phyloP scores from a whole-genome alignment of 2,113 vertebrate genomes.

The Nycticryphes semicollaris region DNA sequence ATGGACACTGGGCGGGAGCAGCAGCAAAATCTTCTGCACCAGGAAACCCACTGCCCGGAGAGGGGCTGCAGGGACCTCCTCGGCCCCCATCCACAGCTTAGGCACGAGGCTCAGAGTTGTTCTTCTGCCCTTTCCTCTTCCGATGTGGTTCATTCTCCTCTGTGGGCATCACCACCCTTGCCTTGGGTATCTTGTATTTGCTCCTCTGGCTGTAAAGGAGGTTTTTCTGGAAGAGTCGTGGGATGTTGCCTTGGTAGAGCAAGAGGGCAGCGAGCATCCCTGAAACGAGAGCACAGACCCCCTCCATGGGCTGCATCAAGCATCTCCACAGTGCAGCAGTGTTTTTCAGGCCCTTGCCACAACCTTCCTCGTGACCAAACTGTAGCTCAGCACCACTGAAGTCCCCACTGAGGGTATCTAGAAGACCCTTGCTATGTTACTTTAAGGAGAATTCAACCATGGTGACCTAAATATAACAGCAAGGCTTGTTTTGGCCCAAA shows the following conservation, averaged over 20 bases:
- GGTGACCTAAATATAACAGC: too few relatives aligned
- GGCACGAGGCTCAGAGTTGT: neutral
- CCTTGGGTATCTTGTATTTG: constrained; percentile 80
- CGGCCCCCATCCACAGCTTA: rapidly evolving
- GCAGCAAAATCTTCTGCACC: rapidly evolving
- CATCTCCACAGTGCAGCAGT: rapidly evolving
- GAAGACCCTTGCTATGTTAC: rapidly evolving
- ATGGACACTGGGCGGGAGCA: rapidly evolving
- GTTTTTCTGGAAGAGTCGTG: constrained; percentile 86
- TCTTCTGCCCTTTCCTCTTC: neutral
- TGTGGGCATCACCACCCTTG: neutral
- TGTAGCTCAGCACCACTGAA: neutral
- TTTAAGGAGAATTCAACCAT: neutral
- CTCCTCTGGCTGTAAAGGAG: constrained; percentile 84
- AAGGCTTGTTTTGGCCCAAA: neutral
- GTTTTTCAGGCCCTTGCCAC: neutral
- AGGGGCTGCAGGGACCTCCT: neutral
- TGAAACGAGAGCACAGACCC: constrained; percentile 18
- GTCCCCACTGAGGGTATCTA: neutral
- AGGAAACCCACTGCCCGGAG: neutral
- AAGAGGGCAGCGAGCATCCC: constrained; percentile 86
- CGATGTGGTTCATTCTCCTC: rapidly evolving
- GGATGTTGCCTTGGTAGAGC: constrained; percentile 83
- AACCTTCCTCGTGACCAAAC: too few relatives aligned
- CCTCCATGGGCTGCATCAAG: rapidly evolving